A percentile compares a stretch with the other conserved stretches of the same genome.
These are phyloP conservation scores for Papilio helenus DNA, from an alignment of 1,140 invertebrate genomes.

Conservation along the genomic window DNA sequence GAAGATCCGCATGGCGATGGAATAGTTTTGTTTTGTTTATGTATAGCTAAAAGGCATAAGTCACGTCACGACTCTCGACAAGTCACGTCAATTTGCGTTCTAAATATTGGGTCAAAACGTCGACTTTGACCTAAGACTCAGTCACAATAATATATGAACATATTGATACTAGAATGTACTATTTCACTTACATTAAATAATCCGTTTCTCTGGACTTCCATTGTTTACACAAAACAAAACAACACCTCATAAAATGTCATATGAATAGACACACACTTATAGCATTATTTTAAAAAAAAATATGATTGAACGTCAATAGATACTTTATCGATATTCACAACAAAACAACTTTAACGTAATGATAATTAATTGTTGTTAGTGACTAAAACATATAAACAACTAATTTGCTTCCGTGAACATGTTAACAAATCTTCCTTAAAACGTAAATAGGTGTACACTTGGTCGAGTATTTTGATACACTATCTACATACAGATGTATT, in stretches of 20 bases:
- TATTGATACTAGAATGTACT: not conserved
- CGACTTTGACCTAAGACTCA: not conserved
- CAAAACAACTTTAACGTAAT: too few relatives aligned
- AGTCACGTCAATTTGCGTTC: too few relatives aligned
- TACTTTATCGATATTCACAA: too few relatives aligned
- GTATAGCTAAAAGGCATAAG: too few relatives aligned
- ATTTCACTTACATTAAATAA: conserved; percentile 5
- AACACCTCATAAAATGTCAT: not conserved
- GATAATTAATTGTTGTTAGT: not conserved
- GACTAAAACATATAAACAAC: not conserved
- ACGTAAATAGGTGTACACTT: conserved; percentile 15
- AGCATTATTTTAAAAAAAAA: not conserved
- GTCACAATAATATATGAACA: not conserved
- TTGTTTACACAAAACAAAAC: not conserved
- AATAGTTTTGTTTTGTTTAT: too few relatives aligned
- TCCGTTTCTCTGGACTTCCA: conserved; percentile 6
- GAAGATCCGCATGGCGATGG: too few relatives aligned
- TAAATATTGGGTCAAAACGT: too few relatives aligned
- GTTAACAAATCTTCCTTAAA: not conserved
- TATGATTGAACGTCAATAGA: not conserved
- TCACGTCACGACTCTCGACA: too few relatives aligned
- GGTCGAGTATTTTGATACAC: conserved; percentile 22
- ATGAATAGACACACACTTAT: not conserved
- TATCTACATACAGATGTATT: conserved; percentile 16
- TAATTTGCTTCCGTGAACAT: not conserved